Conservation (phyloP, 2,888 invertebrate species). For the Protonemura montana region DNA sequence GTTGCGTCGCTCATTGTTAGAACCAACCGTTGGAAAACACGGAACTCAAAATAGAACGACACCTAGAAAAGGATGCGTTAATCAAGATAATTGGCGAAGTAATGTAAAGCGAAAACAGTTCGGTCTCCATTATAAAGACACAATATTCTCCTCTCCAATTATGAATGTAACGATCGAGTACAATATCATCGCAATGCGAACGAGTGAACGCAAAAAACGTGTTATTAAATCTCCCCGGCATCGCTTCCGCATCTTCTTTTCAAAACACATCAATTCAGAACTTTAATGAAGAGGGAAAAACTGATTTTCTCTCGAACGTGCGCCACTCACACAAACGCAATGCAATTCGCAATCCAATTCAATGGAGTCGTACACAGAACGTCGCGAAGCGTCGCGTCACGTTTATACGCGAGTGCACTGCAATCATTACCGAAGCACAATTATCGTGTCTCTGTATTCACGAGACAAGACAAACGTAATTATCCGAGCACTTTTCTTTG, state of each 20-base stretch:
- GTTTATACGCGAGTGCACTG: too few relatives aligned
- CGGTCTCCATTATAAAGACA: background rate
- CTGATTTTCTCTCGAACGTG: background rate
- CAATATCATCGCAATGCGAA: background rate
- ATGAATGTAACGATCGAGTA: background rate
- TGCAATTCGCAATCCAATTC: background rate
- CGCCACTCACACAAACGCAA: background rate
- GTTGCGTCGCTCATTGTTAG: background rate
- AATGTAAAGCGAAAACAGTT: background rate
- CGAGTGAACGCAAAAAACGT: background rate
- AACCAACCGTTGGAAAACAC: background rate
- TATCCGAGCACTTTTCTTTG: background rate
- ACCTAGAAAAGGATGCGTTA: background rate
- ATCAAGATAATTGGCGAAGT: background rate
- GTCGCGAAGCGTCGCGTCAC: background rate
- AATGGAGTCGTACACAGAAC: background rate
- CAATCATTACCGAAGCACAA: background rate
- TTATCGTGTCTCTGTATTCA: background rate
- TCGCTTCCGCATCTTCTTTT: background rate
- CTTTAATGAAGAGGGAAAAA: background rate
- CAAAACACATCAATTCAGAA: background rate
- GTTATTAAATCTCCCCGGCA: background rate
- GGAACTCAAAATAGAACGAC: background rate
- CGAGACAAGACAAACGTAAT: background rate
- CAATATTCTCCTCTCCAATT: background rate